These are phyloP conservation scores for Hetaerina titia DNA, from an alignment of 2,888 invertebrate genomes.

Conservation along the genomic window DNA sequence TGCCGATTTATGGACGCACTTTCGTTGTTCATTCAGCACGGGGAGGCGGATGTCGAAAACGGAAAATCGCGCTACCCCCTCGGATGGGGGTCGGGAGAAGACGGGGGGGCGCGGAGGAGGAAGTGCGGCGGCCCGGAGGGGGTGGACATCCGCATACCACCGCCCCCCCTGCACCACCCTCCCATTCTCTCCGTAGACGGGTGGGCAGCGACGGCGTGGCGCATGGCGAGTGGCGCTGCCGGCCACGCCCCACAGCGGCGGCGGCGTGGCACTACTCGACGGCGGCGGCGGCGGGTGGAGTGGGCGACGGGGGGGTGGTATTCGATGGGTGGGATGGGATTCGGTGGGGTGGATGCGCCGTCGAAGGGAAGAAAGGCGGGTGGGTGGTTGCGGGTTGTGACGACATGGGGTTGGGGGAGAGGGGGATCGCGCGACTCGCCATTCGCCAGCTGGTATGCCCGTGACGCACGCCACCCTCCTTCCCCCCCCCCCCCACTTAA, in stretches of 20 bases:
- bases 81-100: neutral
- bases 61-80: neutral
- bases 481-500: neutral
- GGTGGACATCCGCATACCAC: neutral
- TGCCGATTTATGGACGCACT: neutral
- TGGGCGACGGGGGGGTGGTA: neutral
- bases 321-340: neutral
- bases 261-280: neutral
- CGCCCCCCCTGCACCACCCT: neutral
- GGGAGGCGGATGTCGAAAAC: neutral
- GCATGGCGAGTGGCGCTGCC: slow-evolving; percentile 8
- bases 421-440: neutral
- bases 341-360: neutral
- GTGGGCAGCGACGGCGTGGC: neutral
- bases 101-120: neutral
- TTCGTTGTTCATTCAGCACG: neutral
- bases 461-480: neutral
- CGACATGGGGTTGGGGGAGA: neutral
- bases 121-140: neutral
- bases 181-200: neutral
- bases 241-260: neutral
- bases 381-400: too few relatives aligned
- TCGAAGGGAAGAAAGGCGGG: neutral
- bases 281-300: neutral
- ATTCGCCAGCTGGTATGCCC: neutral